Base-by-base conservation (phyloP, 2,888 invertebrate genomes). In the Cacoxenus indagator region DNA sequence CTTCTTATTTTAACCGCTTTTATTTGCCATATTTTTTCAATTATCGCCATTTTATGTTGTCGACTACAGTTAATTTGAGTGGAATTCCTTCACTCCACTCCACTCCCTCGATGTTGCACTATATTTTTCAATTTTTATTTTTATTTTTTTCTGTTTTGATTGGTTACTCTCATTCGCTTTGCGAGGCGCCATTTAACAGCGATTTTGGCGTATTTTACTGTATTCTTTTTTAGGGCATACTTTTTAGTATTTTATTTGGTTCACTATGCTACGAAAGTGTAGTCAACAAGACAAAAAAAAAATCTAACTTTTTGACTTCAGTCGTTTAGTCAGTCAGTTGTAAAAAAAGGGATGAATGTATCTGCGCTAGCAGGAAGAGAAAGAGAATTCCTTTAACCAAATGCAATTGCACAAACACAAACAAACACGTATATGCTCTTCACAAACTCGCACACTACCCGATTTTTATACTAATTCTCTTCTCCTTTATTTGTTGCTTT, bases 391-490 rank as follows among this genome's bases (percentile, higher is more conserved):
- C n/a, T n/a, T n/a, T n/a, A n/a, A n/a, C n/a, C 51, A 51, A 5
- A 29, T 45, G 57, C 9, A 51, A 43, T 46, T 17, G 17, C 29
- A 54, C 62, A 62, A 9, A 54, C 14, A 64, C 37, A 66, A 51
- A 61, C 62, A 43, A 43, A 14, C 26, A n/a, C 24, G 45, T 46
- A 64, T 64, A 46, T 61, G 9, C 37, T 37, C n/a, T 14, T 22
- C 46, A n/a, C 46, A n/a, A n/a, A 24, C 48, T 64, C 22, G 45
- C 14, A 43, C n/a, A 43, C 11, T 2, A 43, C 45, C n/a, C 14
- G n/a, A 19, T 75, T 75, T 81, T 77, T 74, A 76, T 75, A 67
- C 73, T 73, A 76, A 74, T 76, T 72, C 37, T 14, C 22, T 37
- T 22, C 37, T 27, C 27, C 24, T n/a, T 73, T 70, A 67, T 73